Percentiles rank a stretch among this genome's conserved stretches.
Conservation (phyloP, 2,888 invertebrate genomes). For the Galerucella pusilla region DNA sequence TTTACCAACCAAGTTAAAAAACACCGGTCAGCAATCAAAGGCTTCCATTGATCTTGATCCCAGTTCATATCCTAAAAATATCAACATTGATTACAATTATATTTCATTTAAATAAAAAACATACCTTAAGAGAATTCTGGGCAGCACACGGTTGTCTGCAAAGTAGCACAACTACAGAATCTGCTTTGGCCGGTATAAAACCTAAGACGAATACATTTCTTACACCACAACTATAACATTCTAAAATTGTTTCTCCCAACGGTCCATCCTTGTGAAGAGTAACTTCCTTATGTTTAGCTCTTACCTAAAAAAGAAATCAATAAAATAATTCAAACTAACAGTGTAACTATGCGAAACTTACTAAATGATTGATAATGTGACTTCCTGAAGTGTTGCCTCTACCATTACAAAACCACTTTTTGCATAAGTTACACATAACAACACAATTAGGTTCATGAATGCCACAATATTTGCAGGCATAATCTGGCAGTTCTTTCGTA, state of each 20-base stretch:
- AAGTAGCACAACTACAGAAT: conserved; percentile 95
- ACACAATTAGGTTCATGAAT: conserved; percentile 98
- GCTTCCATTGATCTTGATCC: conserved; percentile 99
- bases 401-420: conserved; percentile 99
- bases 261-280: conserved; percentile 97
- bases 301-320: conserved; percentile 58
- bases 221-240: conserved; percentile 99
- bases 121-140: conserved; percentile 87
- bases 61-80: conserved; percentile 89
- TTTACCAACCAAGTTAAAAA: conserved; percentile 98
- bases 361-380: conserved; percentile 98
- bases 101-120: background rate
- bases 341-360: conserved; percentile 62
- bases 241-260: conserved; percentile 95
- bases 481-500: conserved; percentile 89
- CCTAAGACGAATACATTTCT: conserved; percentile 98
- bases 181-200: conserved; percentile 99
- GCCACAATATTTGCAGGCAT: conserved; percentile 99
- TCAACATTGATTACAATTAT: background rate
- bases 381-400: conserved; percentile 98
- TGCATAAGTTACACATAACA: conserved; percentile 97
- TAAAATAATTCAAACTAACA: background rate
- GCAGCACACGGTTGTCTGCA: conserved; percentile 99
- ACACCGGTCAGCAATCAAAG: conserved; percentile 94
- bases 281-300: conserved; percentile 99